These are phyloP conservation scores for Synaphobranchus kaupii DNA, from an alignment of 2,797 vertebrate genomes.

Conservation along the genomic window DNA sequence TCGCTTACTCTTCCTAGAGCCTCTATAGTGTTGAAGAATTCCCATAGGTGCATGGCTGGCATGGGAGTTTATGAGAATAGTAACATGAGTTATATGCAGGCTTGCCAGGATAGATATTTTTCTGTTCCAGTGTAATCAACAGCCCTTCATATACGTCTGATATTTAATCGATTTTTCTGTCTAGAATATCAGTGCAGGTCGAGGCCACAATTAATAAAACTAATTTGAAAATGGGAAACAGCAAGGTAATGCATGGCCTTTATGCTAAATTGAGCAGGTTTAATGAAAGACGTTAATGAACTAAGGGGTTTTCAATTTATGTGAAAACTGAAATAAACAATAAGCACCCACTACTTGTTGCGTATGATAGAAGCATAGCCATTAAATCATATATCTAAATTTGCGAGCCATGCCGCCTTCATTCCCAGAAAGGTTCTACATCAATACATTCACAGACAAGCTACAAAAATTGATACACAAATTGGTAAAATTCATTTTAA, in stretches of 20 bases:
- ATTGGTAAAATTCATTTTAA: neutral
- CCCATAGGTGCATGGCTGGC: neutral
- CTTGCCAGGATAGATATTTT: neutral
- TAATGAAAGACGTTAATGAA: neutral
- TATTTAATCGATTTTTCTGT: neutral
- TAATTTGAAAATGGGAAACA: neutral
- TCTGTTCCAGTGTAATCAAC: neutral
- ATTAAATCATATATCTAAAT: neutral
- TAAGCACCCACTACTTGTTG: neutral
- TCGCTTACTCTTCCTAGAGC: neutral
- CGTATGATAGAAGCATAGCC: neutral
- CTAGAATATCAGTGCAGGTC: neutral
- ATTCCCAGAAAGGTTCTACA: no score
- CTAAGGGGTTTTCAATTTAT: neutral
- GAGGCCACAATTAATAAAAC: neutral
- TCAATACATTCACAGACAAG: neutral
- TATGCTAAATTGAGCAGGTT: neutral
- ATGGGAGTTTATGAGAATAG: conserved; percentile 2
- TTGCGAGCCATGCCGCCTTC: neutral
- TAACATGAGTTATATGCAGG: neutral
- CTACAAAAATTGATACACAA: neutral
- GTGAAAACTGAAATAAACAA: neutral
- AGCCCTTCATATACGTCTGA: neutral
- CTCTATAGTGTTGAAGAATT: neutral
- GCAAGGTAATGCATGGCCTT: neutral